Evolutionary conservation across 2,113 vertebrate species (phyloP).

Genomic region (Hemicordylus capensis): DNA sequence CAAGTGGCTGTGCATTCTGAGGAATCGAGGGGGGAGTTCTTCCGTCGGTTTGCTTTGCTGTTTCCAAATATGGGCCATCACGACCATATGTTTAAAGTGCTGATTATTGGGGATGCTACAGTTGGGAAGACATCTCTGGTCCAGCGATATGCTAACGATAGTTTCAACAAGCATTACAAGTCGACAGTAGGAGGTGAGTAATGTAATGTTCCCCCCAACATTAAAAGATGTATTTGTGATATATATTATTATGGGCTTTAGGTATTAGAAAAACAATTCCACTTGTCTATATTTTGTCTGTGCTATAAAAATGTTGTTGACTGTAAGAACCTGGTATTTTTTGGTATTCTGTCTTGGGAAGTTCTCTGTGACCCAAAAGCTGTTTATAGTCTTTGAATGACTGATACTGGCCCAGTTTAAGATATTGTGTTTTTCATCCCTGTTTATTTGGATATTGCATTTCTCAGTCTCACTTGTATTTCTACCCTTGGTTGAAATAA

Average conservation of each 20-base stretch:
- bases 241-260: too few relatives aligned
- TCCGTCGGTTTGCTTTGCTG: background rate
- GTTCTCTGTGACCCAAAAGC: background rate
- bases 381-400: background rate
- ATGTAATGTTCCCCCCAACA: background rate
- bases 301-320: background rate
- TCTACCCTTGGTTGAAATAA: background rate
- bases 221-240: background rate
- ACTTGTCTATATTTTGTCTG: background rate
- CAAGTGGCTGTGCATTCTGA: background rate
- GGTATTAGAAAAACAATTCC: too few relatives aligned
- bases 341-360: background rate
- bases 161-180: conserved; percentile 86
- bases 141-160: conserved; percentile 83
- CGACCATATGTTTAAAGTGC: conserved; percentile 86
- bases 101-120: conserved; percentile 83
- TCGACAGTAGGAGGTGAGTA: conserved; percentile 87
- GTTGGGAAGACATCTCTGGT: conserved; percentile 89
- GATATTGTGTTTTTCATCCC: background rate
- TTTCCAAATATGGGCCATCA: conserved; percentile 69
- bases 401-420: background rate
- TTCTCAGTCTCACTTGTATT: background rate
- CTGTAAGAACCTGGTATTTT: background rate
- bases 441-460: background rate
- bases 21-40: background rate